Percentiles rank a stretch among this genome's conserved stretches.
Conservation (phyloP, 1,140 invertebrate species). For the Heliothis virescens region DNA sequence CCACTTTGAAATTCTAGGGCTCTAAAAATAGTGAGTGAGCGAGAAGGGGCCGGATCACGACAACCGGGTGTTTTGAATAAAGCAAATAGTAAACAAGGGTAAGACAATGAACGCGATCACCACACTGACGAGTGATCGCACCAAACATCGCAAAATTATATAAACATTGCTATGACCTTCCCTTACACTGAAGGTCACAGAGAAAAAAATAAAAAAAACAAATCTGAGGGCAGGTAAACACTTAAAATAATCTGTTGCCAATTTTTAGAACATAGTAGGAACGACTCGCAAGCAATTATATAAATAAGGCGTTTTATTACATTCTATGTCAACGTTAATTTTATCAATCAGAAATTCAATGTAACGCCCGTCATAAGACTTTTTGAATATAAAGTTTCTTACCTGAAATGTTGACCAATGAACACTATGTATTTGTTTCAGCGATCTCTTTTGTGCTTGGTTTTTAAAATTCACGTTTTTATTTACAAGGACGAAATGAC, state of each 20-base stretch:
- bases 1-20: conserved; percentile 48
- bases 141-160: conserved; percentile 69
- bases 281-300: conserved; percentile 11
- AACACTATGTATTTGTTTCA: conserved; percentile 15
- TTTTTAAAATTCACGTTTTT: conserved; percentile 55
- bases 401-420: conserved; percentile 6
- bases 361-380: neutral
- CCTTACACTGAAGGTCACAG: conserved; percentile 71
- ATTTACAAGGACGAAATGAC: conserved; percentile 62
- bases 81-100: conserved; percentile 57
- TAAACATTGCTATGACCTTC: conserved; percentile 80
- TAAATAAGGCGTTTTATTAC: conserved; percentile 29
- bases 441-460: conserved; percentile 40
- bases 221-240: neutral
- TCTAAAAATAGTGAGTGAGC: conserved; percentile 62
- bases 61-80: conserved; percentile 60
- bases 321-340: neutral
- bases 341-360: conserved; percentile 1
- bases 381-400: neutral
- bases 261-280: neutral
- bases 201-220: conserved; percentile 33
- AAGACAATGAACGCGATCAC: conserved; percentile 50
- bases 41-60: conserved; percentile 54
- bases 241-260: neutral
- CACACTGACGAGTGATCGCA: conserved; percentile 54